phyloP scores from a whole-genome alignment of 2,797 vertebrate genomes.

The Alfaro cultratus region DNA sequence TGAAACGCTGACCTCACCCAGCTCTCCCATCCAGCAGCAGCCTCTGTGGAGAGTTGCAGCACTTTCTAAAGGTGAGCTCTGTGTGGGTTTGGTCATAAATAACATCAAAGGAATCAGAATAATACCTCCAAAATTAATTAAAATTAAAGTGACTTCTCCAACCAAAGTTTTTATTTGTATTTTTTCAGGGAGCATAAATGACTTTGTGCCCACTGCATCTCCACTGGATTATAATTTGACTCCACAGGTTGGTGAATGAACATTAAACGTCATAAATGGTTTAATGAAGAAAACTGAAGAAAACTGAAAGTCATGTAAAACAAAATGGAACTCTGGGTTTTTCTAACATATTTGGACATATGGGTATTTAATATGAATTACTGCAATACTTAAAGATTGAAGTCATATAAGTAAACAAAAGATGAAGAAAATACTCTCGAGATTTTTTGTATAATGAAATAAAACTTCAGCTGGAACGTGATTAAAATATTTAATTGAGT shows the following conservation, averaged over 20 bases:
- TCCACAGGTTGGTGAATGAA: slow-evolving; percentile 56
- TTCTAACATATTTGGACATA: not conserved
- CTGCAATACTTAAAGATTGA: not conserved
- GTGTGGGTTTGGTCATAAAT: not conserved
- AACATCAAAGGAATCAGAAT: not conserved
- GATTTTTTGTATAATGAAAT: not conserved
- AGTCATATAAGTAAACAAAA: not conserved
- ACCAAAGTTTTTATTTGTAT: slow-evolving; percentile 9
- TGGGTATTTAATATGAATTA: not conserved
- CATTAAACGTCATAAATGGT: not conserved
- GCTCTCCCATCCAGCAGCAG: slow-evolving; percentile 53
- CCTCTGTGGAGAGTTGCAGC: slow-evolving; percentile 49
- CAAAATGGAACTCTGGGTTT: not conserved
- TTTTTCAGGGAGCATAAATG: slow-evolving; percentile 53
- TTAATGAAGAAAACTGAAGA: too few species aligned
- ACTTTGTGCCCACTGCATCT: slow-evolving; percentile 42
- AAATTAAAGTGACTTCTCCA: not conserved
- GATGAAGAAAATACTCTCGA: not conserved
- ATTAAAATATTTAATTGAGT: not conserved
- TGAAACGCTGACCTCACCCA: not conserved
- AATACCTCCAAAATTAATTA: not conserved
- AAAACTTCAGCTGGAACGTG: too few species aligned
- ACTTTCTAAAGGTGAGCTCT: slow-evolving; percentile 45
- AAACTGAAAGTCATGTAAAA: not conserved
- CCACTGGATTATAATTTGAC: slow-evolving; percentile 38